Conservation (phyloP, 92 coral and sea anemone species). For the Ricordea florida region DNA sequence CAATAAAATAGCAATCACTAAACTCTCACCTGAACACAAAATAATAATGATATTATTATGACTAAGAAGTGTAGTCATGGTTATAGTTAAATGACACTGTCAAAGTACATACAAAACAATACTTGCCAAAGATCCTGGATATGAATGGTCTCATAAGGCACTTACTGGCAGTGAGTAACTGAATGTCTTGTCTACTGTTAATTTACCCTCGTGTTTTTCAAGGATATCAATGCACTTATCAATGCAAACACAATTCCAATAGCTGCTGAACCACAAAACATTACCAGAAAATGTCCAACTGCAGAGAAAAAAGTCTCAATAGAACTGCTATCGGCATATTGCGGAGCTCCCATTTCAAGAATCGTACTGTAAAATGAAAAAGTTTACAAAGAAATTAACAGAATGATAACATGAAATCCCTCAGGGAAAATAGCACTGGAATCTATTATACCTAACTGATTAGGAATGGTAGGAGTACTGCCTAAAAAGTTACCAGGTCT, state of each 20-base stretch:
- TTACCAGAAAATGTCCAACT: constrained; percentile 84
- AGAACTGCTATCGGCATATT: constrained; percentile 76
- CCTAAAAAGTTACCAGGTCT: no score
- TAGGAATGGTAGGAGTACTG: no score
- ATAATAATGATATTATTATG: no score
- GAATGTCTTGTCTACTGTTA: no score
- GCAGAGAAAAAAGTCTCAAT: constrained; percentile 84
- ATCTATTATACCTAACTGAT: no score
- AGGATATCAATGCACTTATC: constrained; percentile 97
- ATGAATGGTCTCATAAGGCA: neutral
- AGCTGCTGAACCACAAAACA: constrained; percentile 96
- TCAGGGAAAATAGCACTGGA: no score
- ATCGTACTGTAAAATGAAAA: constrained; percentile 62
- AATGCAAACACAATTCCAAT: constrained; percentile 95
- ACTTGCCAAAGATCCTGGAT: neutral
- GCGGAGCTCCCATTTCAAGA: constrained; percentile 70
- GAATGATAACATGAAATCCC: no score
- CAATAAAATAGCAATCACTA: no score
- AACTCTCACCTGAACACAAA: no score
- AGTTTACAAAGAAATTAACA: neutral
- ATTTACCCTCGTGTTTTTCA: no score
- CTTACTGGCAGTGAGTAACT: neutral
- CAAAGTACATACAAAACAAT: neutral
- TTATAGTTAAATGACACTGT: no score
- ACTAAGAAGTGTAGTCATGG: no score